phyloP scores from a whole-genome alignment of 2,888 invertebrate genomes.

The Sarcophaga rosellei region DNA sequence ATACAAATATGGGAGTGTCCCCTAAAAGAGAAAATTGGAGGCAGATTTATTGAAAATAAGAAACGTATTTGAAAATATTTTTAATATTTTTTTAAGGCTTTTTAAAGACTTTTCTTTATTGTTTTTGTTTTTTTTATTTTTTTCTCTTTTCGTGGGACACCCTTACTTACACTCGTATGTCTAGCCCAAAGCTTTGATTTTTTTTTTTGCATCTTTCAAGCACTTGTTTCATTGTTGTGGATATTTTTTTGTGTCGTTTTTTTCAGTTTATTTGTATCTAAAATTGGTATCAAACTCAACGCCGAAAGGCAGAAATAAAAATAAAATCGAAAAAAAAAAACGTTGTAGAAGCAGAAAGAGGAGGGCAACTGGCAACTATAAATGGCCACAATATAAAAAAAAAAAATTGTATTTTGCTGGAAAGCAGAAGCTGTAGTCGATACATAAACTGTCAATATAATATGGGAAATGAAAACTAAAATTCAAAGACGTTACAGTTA shows the following conservation, averaged over 20 bases:
- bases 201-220: background rate
- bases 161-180: too few relatives aligned
- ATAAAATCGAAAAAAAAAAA: background rate
- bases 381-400: constrained; percentile 24
- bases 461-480: background rate
- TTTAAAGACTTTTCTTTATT: too few relatives aligned
- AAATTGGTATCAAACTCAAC: constrained; percentile 37
- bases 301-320: constrained; percentile 1
- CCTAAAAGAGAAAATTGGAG: too few relatives aligned
- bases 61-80: too few relatives aligned
- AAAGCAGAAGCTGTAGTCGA: constrained; percentile 7
- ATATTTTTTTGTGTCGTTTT: background rate
- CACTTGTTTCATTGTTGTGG: constrained; percentile 1
- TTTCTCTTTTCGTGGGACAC: too few relatives aligned
- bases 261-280: background rate
- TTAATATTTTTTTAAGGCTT: too few relatives aligned
- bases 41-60: too few relatives aligned
- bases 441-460: background rate
- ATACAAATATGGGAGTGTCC: too few relatives aligned
- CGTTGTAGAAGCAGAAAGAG: constrained; percentile 1
- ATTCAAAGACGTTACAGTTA: background rate
- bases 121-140: too few relatives aligned
- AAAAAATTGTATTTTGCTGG: background rate
- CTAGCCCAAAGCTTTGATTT: too few relatives aligned
- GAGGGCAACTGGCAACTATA: constrained; percentile 8